A percentile compares a stretch with the other conserved stretches of the same genome.
These are phyloP conservation scores for Polyommatus iphigenia DNA, from an alignment of 2,888 invertebrate genomes.

Conservation along the genomic window DNA sequence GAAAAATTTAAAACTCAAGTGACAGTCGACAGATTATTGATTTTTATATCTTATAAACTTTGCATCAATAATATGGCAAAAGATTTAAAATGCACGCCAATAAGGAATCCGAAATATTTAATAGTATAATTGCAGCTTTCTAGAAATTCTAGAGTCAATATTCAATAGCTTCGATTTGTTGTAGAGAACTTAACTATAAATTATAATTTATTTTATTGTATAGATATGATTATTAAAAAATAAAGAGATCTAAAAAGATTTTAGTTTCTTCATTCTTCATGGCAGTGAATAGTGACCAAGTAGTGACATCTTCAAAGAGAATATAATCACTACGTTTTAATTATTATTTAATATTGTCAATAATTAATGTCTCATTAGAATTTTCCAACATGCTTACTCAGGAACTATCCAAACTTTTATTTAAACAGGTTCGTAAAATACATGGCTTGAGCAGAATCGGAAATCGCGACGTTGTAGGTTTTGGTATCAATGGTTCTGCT, in stretches of 20 bases:
- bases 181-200: no score
- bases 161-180: no score
- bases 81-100: not conserved
- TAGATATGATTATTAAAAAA: no score
- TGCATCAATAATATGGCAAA: not conserved
- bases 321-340: not conserved
- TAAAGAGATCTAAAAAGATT: no score
- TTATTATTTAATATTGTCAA: not conserved
- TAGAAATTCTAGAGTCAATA: no score
- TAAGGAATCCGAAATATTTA: not conserved
- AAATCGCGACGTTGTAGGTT: slow-evolving; percentile 84
- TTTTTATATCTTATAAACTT: not conserved
- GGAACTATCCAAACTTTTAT: not conserved
- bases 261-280: no score
- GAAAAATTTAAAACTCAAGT: not conserved
- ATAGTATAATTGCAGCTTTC: no score
- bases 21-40: not conserved
- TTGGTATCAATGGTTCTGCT: slow-evolving; percentile 80
- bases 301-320: no score
- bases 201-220: no score
- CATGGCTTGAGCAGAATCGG: slow-evolving; percentile 73
- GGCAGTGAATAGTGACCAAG: no score
- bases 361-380: not conserved
- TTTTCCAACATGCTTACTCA: slow-evolving; percentile 18
- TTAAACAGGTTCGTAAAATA: slow-evolving; percentile 44